Evolutionary conservation across 2,888 invertebrate species (phyloP), one percentile per base, ranked within the genome.

Genomic region (Mylabris sibirica): DNA sequence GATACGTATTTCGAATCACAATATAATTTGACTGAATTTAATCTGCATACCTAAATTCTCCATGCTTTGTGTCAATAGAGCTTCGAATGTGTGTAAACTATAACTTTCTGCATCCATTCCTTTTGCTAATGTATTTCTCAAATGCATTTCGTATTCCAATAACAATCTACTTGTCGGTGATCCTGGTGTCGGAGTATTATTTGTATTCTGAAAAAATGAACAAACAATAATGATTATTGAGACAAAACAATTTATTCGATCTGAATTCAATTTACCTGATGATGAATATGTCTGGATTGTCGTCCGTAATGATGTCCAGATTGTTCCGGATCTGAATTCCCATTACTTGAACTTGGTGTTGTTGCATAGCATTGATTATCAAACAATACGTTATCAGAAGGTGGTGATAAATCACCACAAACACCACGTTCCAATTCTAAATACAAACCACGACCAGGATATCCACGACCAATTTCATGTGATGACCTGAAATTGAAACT

Each of bases 31-130:
- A 57, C 11, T 57, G n/a, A n/a, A 26, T 34, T 3, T 26, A 11
- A 12, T 17, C 12, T 64, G 77, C 85, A 84, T 84, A 95, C 95
- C 96, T 86, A 97, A 88, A 87, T 97, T 96, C 86, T 97, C 97
- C 95, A 96, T 96, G 86, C 96, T 96, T 86, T 97, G 96, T 64
- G 95, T 94, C 72, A 97, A 88, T 71, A 97, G 87, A 67, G 96
- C 96, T 86, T 97, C 96, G 81, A 97, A 97, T 0, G 97, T 97
- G 82, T 97, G 96, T 76, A 97, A 87, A 83, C 96, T 96, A 85
- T 96, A 96, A 83, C 96, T 96, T 85, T 97, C 96, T 8, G 96
- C 96, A 80, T 97, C 97, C 94, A 96, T 95, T 75, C 96, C 97
- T 85, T 96, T 96, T 74, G 96, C 96, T 72, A 97, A 87, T 0